phyloP scores from a whole-genome alignment of 2,888 invertebrate genomes.

The Thera britannica region DNA sequence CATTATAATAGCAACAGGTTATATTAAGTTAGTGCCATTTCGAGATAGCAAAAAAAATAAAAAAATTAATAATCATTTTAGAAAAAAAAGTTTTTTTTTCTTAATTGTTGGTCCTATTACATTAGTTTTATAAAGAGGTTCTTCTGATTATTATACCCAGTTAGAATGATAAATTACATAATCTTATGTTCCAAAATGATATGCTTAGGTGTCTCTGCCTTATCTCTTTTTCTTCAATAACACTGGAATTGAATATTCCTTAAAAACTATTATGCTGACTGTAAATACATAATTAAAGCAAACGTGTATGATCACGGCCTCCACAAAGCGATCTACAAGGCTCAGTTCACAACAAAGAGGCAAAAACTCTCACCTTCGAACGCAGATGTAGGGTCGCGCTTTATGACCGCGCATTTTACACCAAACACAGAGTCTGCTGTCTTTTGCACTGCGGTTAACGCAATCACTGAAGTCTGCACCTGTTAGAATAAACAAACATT shows the following conservation, averaged over 20 bases:
- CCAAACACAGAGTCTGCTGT: constrained; percentile 17
- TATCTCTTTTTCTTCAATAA: no score
- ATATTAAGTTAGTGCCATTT: no score
- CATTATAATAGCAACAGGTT: no score
- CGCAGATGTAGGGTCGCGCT: constrained; percentile 44
- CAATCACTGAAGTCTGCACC: constrained; percentile 4
- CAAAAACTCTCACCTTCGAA: constrained; percentile 57
- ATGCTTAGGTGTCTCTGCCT: no score
- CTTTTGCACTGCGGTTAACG: constrained; percentile 1
- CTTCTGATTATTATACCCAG: no score
- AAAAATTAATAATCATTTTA: no score
- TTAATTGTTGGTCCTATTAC: no score
- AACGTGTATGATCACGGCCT: constrained; percentile 30
- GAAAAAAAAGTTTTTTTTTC: no score
- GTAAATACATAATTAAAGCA: constrained; percentile 33
- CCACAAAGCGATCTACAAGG: constrained; percentile 39
- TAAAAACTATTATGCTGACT: constrained; percentile 17
- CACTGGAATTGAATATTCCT: neutral
- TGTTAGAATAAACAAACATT: constrained; percentile 14
- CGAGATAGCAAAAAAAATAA: no score
- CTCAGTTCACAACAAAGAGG: constrained; percentile 38
- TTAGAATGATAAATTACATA: no score
- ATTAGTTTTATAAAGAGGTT: no score
- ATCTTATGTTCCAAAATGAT: no score
- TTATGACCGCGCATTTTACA: constrained; percentile 53